phyloP scores from a whole-genome alignment of 2,797 vertebrate genomes.

The Pelodytes ibericus region DNA sequence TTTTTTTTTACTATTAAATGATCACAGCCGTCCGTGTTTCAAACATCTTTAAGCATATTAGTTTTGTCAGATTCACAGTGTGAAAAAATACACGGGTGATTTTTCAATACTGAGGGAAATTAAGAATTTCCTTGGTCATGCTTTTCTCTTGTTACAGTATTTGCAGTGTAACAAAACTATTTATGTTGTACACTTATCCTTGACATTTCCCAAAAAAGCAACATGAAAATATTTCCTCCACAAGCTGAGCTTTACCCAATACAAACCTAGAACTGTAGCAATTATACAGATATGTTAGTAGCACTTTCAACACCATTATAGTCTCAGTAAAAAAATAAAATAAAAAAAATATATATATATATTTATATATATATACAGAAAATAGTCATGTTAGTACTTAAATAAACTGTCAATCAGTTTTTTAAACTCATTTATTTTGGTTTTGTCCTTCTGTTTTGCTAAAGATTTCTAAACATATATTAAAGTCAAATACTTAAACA shows the following conservation, averaged over 20 bases:
- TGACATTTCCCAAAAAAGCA: not conserved
- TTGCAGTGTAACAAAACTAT: slow-evolving; percentile 23
- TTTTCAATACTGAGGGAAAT: slow-evolving; percentile 12
- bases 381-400: too few relatives aligned
- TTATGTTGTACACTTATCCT: slow-evolving; percentile 10
- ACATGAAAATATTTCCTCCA: not conserved
- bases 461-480: too few relatives aligned
- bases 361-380: too few relatives aligned
- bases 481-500: too few relatives aligned
- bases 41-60: not conserved
- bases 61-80: not conserved
- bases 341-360: too few relatives aligned
- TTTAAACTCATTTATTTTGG: too few relatives aligned
- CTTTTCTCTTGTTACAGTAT: slow-evolving; percentile 7
- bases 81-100: slow-evolving; percentile 13
- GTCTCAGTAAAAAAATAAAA: not conserved
- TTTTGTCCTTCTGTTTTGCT: too few relatives aligned
- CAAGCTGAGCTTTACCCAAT: not conserved
- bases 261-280: not conserved
- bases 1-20: not conserved
- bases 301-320: not conserved
- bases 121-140: slow-evolving; percentile 26
- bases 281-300: not conserved
- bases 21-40: not conserved
- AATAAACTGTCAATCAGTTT: too few relatives aligned